A percentile compares a stretch with the other conserved stretches of the same genome.
Conservation (phyloP, 2,113 vertebrate genomes). For the Thermophis baileyi region DNA sequence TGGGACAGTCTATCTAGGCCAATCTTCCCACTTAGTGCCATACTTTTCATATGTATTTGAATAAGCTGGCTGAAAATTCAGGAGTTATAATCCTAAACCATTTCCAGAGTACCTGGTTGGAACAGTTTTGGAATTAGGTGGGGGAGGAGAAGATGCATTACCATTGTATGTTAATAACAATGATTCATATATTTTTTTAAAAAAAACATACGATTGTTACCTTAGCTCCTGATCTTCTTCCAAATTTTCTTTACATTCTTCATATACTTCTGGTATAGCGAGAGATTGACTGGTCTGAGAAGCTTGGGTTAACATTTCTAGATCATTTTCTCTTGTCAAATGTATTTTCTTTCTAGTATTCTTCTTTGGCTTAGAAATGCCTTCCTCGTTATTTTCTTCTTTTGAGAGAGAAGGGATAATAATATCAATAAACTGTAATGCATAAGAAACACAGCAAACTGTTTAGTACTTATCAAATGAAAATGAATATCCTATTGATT, state of each 20-base stretch:
- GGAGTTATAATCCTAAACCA: not conserved
- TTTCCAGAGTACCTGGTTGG: not conserved
- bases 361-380: constrained; percentile 10
- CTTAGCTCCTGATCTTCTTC: not conserved
- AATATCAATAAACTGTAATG: fast-evolving
- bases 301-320: fast-evolving
- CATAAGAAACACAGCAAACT: not conserved
- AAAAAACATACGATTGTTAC: not conserved
- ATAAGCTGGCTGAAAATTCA: not conserved
- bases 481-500: not conserved
- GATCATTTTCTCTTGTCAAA: fast-evolving
- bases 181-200: not conserved
- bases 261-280: too few species aligned
- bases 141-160: not conserved
- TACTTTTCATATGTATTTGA: not conserved
- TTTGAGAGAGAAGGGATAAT: not conserved
- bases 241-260: not conserved
- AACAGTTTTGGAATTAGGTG: not conserved
- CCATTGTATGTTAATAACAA: not conserved
- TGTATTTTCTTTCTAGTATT: not conserved
- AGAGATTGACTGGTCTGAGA: not conserved
- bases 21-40: not conserved
- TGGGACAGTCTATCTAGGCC: not conserved
- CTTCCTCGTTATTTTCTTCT: constrained; percentile 15
- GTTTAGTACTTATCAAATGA: not conserved